Base-by-base conservation (phyloP, 2,113 vertebrate genomes). In the Romanogobio albipinnatus region DNA sequence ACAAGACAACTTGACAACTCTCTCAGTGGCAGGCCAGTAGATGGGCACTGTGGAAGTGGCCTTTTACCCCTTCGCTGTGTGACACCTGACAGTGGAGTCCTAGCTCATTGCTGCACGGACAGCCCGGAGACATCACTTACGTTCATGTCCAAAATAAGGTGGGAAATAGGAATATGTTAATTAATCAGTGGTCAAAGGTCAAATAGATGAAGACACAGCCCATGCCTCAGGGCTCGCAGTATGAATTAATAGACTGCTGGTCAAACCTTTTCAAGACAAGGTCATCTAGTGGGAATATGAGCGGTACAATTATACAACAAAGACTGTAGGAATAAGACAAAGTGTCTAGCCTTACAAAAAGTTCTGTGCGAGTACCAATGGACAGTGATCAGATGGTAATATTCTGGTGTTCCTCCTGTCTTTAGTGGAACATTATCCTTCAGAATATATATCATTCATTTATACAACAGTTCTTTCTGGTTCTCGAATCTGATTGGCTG, bases 41-140 rank as follows among this genome's bases (percentile, higher is more conserved):
- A 86, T 66, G 79, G 82, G 66, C 71, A 73, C 82, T 13, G 45
- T 64, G 86, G 86, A 83, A 66, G 36, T 86, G 87, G 89, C 92
- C 89, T 88, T 89, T 90, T 84, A 89, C 90, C 91, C 91, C 91
- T 91, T 91, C 93, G 85, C 91, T 92, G 91, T 91, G 89, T 91
- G 93, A 93, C 91, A 92, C 91, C 92, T 94, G 92, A 94, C 93
- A 93, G 92, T 85, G 64, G 85, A 90, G 84, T 88, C 92, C 87
- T 71, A 73, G 62, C 56, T 88, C 29, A 70, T 84, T 39, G 64
- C 49, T 51, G 73, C 76, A 76, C 15, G 49, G 59, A 83, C 49
- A 75, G 73, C 76, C 85, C 10, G 36, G 68, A 83, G 76, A 84
- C 86, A 47, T 76, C 61, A n/a, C 64, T 76, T 71, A 43, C 9